Base-by-base conservation (phyloP, 2,113 vertebrate species). In the Tychaedon coryphoeus region DNA sequence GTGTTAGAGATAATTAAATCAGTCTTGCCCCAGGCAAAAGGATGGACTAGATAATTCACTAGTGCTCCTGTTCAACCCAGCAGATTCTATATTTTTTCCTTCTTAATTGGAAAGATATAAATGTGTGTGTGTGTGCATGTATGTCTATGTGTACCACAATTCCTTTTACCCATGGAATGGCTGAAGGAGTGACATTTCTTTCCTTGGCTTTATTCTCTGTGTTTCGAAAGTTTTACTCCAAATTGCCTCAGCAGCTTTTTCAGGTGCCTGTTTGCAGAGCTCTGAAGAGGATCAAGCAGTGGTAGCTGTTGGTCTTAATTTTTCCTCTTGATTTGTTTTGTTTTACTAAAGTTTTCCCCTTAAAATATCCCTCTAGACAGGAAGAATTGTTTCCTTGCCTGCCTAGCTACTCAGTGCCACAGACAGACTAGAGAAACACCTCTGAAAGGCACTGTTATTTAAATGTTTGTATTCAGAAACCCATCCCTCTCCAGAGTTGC, bases 1-100 rank as follows among this genome's bases (percentile, higher is more conserved):
- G 66, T 91, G 77, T 90, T 91, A 88, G 93, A 95, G 91, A 96
- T 97, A 95, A 97, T 95, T 95, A 96, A 96, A 94, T 95, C 91
- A 91, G 77, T 89, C 77, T 94, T 95, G 87, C 94, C 86, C 73
- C 86, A 89, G 93, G 95, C 94, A 75, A 95, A 92, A 85, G 73
- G 57, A 94, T 94, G 91, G 93, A 95, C 95, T 95, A 91, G 86
- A 92, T 95, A 93, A 95, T 95, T 96, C 86, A 89, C 89, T 60
- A 87, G 48, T 62, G 65, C 69, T 91, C 73, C 61, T 81, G 66
- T 91, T 96, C 94, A 96, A 45, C 73, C 94, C 77, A 92, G 74
- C 42, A 93, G 70, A 91, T 95, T 95, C 91, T 94, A 12, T 82
- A 82, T 91, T 96, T 94, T 94, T 93, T 87, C 80, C 66, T 75